Base-by-base conservation (phyloP, 35 echinoderm and acorn worm genomes). In the Ophiothrix spiculata region DNA sequence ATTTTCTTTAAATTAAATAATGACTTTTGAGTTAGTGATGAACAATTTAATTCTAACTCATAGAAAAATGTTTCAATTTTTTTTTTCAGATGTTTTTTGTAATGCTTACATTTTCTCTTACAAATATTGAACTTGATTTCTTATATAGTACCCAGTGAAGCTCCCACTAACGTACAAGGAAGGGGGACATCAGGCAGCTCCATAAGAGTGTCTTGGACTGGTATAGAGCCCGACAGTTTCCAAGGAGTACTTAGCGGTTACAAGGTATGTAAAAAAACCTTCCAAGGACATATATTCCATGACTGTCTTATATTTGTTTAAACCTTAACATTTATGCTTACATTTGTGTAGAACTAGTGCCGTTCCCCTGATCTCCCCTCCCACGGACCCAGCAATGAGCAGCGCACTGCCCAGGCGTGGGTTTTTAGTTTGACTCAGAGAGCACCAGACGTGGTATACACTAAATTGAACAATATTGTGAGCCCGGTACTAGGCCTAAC, bases 211-310 rank as follows among this genome's bases (percentile, higher is more conserved):
- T 31, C 73, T 17, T 94, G 92, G 92, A 78, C 60, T 46, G 79
- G 79, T 54, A 78, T 94, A 21, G 79, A 90, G 79, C 36, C 69
- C 28, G 37, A 35, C 12, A 87, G 39, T 23, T 87, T 94, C 63
- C 33, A 83, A 60, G 92, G 92, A 54, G 84, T 86, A 29, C 88
- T 94, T 29, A 38, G 63, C 21, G 92, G 92, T 1, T 94, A 94
- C 40, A 90, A 81, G 88, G 92, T 94, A 90, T 81, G 41, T 15
- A 28, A n/a, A 19, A 31, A 75, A n/a, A 31, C 3, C 73, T 21
- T 31, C 73, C 35, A 19, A 38, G 11, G 29, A 23, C 78, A 36
- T 11, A 75, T 4, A 6, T 75, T 75, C 36, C 39, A 12, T 10
- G 25, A 4, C 31, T 6, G 6, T 12, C 25, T 4, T 79, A 36